Evolutionary conservation across 1,140 invertebrate genomes (phyloP).

Genomic region (Lysiphlebus fabarum): DNA sequence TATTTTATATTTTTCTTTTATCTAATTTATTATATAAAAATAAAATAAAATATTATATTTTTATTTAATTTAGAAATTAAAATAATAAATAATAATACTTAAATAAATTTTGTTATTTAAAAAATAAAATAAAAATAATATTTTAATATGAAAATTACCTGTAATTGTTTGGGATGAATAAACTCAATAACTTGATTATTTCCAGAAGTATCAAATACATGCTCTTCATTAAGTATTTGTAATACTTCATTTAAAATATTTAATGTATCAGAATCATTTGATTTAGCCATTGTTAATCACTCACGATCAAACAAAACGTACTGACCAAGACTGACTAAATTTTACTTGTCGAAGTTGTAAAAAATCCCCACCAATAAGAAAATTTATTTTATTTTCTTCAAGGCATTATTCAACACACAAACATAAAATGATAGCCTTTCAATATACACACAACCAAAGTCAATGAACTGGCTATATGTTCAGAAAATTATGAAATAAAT

Average conservation of each 20-base stretch:
- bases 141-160: constrained; percentile 42
- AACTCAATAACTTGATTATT: constrained; percentile 45
- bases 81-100: too few relatives aligned
- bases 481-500: not conserved
- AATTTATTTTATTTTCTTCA: not conserved
- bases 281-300: constrained; percentile 30
- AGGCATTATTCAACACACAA: too few relatives aligned
- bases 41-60: too few relatives aligned
- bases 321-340: not conserved
- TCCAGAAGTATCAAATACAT: constrained; percentile 36
- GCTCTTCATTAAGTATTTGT: constrained; percentile 39
- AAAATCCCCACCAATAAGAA: not conserved
- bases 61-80: too few relatives aligned
- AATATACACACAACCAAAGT: not conserved
- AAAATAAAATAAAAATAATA: too few relatives aligned
- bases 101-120: too few relatives aligned
- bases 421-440: not conserved
- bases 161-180: constrained; percentile 45
- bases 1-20: too few relatives aligned
- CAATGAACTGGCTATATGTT: not conserved
- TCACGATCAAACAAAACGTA: constrained; percentile 23
- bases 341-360: too few relatives aligned
- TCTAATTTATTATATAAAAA: too few relatives aligned
- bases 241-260: constrained; percentile 37
- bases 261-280: constrained; percentile 27